Evolutionary conservation across 2,797 vertebrate genomes (phyloP).

Genomic region (Anolis apletophallus): DNA sequence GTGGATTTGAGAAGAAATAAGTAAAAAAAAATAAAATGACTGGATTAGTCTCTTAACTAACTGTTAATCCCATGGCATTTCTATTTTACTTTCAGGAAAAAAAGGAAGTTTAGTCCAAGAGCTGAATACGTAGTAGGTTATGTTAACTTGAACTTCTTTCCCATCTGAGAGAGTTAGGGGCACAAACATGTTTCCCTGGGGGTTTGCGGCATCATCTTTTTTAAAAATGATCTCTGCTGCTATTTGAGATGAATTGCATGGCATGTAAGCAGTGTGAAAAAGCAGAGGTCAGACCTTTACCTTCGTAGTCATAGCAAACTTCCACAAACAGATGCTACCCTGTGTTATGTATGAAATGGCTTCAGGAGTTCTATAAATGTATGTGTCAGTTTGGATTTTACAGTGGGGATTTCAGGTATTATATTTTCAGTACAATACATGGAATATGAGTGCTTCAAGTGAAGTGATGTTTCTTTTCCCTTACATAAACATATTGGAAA

Average conservation of each 20-base stretch:
- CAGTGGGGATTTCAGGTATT: not conserved
- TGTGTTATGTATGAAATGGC: not conserved
- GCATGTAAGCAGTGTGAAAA: not conserved
- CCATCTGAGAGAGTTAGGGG: not conserved
- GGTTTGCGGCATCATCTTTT: not conserved
- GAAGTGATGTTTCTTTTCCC: not conserved
- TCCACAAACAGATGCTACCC: slow-evolving; percentile 12
- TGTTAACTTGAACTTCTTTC: not conserved
- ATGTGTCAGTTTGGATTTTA: slow-evolving; percentile 20
- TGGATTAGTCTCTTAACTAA: not conserved
- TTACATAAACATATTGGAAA: not conserved
- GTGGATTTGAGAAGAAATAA: not conserved
- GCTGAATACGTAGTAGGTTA: not conserved
- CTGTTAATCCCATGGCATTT: not conserved
- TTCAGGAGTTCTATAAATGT: slow-evolving; percentile 6
- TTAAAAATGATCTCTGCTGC: not conserved
- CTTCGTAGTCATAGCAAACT: not conserved
- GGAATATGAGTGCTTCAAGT: not conserved
- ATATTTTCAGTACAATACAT: not conserved
- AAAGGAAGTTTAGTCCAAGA: not conserved
- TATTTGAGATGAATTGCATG: not conserved
- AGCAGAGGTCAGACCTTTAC: not conserved
- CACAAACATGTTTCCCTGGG: not conserved
- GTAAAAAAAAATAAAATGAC: not conserved
- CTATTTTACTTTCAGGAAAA: not conserved